phyloP scores from a whole-genome alignment of 1,140 invertebrate genomes.

The Pseudomyrmex gracilis region DNA sequence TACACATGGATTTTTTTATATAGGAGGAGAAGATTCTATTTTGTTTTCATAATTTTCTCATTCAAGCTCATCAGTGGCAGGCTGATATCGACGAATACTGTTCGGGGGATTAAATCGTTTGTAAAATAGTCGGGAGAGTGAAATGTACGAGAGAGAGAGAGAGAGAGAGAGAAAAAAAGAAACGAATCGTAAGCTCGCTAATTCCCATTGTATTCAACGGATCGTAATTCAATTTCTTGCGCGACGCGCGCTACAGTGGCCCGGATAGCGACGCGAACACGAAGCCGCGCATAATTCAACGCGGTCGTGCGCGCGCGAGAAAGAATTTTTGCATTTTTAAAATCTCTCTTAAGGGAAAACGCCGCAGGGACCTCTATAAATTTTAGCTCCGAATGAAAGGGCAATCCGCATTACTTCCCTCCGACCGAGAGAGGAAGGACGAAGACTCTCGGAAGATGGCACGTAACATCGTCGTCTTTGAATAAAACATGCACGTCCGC shows the following conservation, averaged over 20 bases:
- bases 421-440: conserved; percentile 12
- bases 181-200: conserved; percentile 49
- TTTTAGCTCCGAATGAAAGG: conserved; percentile 58
- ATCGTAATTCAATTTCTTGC: conserved; percentile 57
- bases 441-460: conserved; percentile 38
- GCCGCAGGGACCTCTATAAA: conserved; percentile 33
- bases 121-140: not conserved
- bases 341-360: conserved; percentile 39
- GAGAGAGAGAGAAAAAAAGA: too few relatives aligned
- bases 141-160: not conserved
- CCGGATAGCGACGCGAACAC: not conserved
- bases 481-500: conserved; percentile 57
- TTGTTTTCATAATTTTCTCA: not conserved
- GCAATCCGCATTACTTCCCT: conserved; percentile 51
- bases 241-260: not conserved
- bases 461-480: conserved; percentile 51
- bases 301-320: not conserved
- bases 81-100: not conserved
- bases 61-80: not conserved
- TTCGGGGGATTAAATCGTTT: conserved; percentile 17
- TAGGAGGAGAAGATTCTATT: too few relatives aligned
- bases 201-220: conserved; percentile 46
- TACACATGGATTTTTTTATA: too few relatives aligned
- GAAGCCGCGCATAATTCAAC: conserved; percentile 35
- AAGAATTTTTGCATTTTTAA: conserved; percentile 62